Evolutionary conservation across 2,113 vertebrate genomes (phyloP).

Genomic region (Maccullochella peelii): DNA sequence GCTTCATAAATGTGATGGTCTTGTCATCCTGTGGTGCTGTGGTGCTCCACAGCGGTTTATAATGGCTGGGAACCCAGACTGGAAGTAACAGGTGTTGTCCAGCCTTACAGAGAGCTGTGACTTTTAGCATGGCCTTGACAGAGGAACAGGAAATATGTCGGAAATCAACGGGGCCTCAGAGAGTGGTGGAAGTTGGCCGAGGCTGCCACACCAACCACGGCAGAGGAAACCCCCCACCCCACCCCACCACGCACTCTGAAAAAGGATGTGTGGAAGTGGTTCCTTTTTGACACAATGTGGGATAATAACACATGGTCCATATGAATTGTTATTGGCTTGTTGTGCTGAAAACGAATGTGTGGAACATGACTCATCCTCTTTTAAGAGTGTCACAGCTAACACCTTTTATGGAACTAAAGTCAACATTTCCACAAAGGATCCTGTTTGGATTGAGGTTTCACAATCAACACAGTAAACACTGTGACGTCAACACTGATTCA

Average conservation of each 20-base stretch:
- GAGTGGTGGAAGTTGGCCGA: constrained; percentile 15
- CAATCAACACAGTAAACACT: not conserved
- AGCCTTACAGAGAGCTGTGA: constrained; percentile 62
- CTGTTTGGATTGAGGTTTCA: constrained; percentile 8
- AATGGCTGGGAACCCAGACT: constrained; percentile 59
- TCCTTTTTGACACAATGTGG: constrained; percentile 15
- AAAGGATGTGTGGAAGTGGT: constrained; percentile 18
- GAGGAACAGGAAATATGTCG: constrained; percentile 74
- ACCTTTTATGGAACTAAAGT: constrained; percentile 21
- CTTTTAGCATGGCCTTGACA: constrained; percentile 66
- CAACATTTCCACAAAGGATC: constrained; percentile 39
- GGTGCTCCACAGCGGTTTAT: constrained; percentile 27
- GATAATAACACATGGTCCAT: constrained; percentile 17
- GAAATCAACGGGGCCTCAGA: constrained; percentile 52
- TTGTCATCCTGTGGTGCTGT: constrained; percentile 20
- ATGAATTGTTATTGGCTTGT: constrained; percentile 20
- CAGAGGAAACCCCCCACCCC: constrained; percentile 11
- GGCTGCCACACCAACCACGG: not conserved
- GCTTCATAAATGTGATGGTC: constrained; percentile 17
- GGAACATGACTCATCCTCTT: constrained; percentile 26
- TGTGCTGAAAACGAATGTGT: constrained; percentile 12
- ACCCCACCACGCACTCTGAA: not conserved
- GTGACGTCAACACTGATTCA: constrained; percentile 25
- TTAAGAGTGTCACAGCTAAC: constrained; percentile 3
- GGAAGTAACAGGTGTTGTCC: constrained; percentile 69